Evolutionary conservation across 2,888 invertebrate genomes (phyloP).

Genomic region (Mythimna lalbum): DNA sequence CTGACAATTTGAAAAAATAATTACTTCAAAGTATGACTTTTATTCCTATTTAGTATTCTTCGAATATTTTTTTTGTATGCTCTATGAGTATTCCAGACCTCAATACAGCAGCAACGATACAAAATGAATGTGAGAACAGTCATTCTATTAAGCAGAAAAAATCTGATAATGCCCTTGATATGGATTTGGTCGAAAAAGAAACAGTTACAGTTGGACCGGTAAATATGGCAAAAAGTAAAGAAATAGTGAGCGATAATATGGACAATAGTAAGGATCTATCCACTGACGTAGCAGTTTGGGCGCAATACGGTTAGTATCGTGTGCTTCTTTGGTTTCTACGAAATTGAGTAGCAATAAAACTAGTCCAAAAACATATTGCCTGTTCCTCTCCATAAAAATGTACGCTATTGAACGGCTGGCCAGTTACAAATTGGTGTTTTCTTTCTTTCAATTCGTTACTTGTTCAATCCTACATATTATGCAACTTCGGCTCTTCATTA

Average conservation of each 20-base stretch:
- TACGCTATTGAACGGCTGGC: too few relatives aligned
- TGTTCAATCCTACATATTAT: too few relatives aligned
- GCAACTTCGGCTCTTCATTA: too few relatives aligned
- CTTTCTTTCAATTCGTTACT: too few relatives aligned
- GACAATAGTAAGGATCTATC: slow-evolving; percentile 11
- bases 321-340: too few relatives aligned
- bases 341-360: too few relatives aligned
- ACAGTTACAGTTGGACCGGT: slow-evolving; percentile 14
- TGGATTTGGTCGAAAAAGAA: slow-evolving; percentile 43
- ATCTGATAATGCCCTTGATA: slow-evolving; percentile 11
- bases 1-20: neutral
- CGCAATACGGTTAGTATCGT: too few relatives aligned
- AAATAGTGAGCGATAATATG: slow-evolving; percentile 14
- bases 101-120: neutral
- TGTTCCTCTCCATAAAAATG: too few relatives aligned
- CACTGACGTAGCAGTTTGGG: too few relatives aligned
- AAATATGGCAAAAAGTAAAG: slow-evolving; percentile 10
- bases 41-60: slow-evolving; percentile 4
- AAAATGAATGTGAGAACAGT: slow-evolving; percentile 20
- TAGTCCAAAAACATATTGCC: too few relatives aligned
- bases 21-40: neutral
- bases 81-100: slow-evolving; percentile 42
- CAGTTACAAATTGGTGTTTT: too few relatives aligned
- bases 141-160: slow-evolving; percentile 15
- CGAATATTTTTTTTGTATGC: neutral